Evolutionary conservation across 2,113 vertebrate genomes (phyloP), one percentile per base, ranked within the genome.

Genomic region (Entelurus aequoreus): DNA sequence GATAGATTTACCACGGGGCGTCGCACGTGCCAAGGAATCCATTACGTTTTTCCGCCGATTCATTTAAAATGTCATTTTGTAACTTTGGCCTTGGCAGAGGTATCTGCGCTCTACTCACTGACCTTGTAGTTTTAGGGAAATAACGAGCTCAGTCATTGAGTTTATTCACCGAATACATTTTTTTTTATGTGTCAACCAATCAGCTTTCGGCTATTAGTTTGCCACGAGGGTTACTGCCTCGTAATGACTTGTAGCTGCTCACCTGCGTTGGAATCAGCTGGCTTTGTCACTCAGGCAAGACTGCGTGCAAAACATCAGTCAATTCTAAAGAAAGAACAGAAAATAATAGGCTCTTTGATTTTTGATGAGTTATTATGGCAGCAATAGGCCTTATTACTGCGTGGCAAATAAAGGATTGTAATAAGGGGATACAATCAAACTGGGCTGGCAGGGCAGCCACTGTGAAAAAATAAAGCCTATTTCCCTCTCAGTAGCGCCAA

Each of bases 71-170:
- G 40, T 57, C 6, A 19, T 57, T 57, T 57, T 13, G 44, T 57
- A 40, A 57, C 55, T 57, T 44, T 44, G 55, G 55, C 38, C 38
- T 57, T 57, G 55, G 55, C n/a, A 44, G 40, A 57, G 16, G 55
- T 57, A 57, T 28, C 28, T 44, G 53, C 12, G 11, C 5, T 53
- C 51, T 36, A 13, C 51, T 7, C 51, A 36, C 11, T 53, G 40
- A 14, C 55, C 38, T 57, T 57, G 28, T 60, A 60, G 35, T 57
- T 44, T 47, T 60, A 60, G 47, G 28, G 40, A n/a, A 49, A 28
- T 60, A 60, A 60, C 46, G 44, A 60, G 38, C 6, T 16, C n/a
- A 57, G 42, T 57, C 38, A 42, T 57, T 44, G 19, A 12, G n/a
- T 57, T 57, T 57, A 42, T 57, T 42, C 19, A 5, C 6, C 6